phyloP scores from a whole-genome alignment of 1,140 invertebrate genomes.

The Plodia interpunctella region DNA sequence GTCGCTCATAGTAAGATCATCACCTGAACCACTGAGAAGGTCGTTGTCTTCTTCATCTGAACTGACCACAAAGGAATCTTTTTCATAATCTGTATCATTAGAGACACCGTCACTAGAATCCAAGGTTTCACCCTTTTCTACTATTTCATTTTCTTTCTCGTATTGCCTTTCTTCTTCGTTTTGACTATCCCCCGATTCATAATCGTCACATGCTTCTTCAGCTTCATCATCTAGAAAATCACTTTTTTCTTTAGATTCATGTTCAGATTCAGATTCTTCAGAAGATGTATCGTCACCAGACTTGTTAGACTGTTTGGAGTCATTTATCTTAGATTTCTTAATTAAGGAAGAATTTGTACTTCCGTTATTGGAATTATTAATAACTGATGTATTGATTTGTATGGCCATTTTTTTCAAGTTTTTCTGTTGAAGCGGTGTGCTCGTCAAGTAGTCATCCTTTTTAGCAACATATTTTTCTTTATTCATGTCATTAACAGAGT shows the following conservation, averaged over 20 bases:
- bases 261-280: conserved; percentile 37
- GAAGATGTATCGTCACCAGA: conserved; percentile 23
- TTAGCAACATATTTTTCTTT: conserved; percentile 39
- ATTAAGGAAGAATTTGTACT: conserved; percentile 23
- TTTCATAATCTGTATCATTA: conserved; percentile 64
- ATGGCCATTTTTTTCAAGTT: conserved; percentile 35
- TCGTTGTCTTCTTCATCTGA: conserved; percentile 64
- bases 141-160: conserved; percentile 54
- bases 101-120: conserved; percentile 53
- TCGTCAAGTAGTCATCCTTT: conserved; percentile 48
- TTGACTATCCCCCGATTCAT: conserved; percentile 66
- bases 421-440: conserved; percentile 61
- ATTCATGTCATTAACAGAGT: conserved; percentile 35
- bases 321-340: conserved; percentile 19
- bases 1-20: conserved; percentile 64
- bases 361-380: conserved; percentile 30
- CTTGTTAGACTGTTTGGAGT: conserved; percentile 23
- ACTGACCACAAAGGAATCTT: conserved; percentile 66
- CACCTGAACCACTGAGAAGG: conserved; percentile 61
- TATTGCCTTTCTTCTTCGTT: conserved; percentile 55
- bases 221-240: conserved; percentile 54
- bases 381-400: conserved; percentile 48
- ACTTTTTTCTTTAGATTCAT: conserved; percentile 28
- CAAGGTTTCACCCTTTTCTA: conserved; percentile 61
- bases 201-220: conserved; percentile 55